Base-by-base conservation (phyloP, 2,797 vertebrate genomes). In the Trematomus bernacchii region DNA sequence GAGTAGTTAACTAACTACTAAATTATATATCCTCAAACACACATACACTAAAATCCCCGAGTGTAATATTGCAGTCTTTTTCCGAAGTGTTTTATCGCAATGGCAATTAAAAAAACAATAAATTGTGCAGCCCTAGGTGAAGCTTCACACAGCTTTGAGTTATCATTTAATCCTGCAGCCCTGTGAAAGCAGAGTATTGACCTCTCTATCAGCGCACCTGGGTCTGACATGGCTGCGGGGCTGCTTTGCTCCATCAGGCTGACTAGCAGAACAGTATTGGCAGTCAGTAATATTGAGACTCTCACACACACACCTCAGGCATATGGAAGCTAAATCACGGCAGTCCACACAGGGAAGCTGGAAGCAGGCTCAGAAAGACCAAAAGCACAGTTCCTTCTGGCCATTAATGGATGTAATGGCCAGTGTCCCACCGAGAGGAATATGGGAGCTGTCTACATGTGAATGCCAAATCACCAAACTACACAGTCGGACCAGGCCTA, bases 381-480 rank as follows among this genome's bases (percentile, higher is more conserved):
- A 51, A 71, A 52, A 59, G 83, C 73, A 60, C 64, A 16, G 67
- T 64, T 73, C 76, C 66, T 47, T 78, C 55, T 23, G 59, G 48
- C 66, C 47, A 53, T 62, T 90, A 85, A 90, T 86, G 80, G 71
- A 66, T 73, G 68, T 87, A 66, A 73, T 77, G 73, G 78, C 59
- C 73, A 51, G 54, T 30, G 66, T 80, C 83, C 89, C 75, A 50
- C 82, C 3, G 89, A 73, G 85, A 83, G 50, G 79, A 80, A 83
- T 78, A 90, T 84, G 84, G 67, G 76, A 79, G 46, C 80, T 61
- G 84, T 83, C 84, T 82, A 77, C 51, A 84, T 70, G 72, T 71
- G 53, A 85, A 84, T 73, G 81, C 30, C 63, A 73, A 73, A 85
- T 80, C 76, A 82, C 82, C 77, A 79, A 78, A 87, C 77, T 43